Evolutionary conservation across 1,140 invertebrate genomes (phyloP), one percentile per base, ranked within the genome.

Genomic region (Sarcophaga bullata): DNA sequence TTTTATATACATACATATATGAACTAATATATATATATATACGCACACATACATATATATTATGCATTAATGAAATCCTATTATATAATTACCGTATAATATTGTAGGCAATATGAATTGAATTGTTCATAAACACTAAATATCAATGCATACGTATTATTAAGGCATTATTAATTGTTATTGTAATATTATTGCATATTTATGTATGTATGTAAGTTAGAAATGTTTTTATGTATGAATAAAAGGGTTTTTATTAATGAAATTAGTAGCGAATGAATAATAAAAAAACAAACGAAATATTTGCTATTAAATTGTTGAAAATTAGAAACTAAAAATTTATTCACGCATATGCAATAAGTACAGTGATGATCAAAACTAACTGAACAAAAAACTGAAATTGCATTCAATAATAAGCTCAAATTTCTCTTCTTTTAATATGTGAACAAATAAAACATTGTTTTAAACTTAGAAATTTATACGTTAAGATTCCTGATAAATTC

Each of bases 271-370:
- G 25, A 37, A 37, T 37, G 25, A 37, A 37, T 4, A 37, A 37
- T 2, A 37, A 37, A 7, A 58, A 58, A 2, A n/a, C 15, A 58
- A 58, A n/a, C 54, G 15, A 37, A 37, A 37, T 37, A 58, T 58
- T 58, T 15, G 13, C n/a, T 49, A 76, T 49, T 76, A 76, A 76
- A 49, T 76, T 76, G 73, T 15, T 75, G 73, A 48, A 46, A 76
- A 49, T 76, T 76, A 48, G 6, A 49, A 76, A 76, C 48, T 15
- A 73, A 76, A 76, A 13, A 58, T 13, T 58, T 37, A 37, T 37
- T 37, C 25, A 37, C 25, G 25, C 25, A 37, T 37, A 37, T 37
- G 25, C 25, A 37, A 37, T 37, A 37, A 37, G 25, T 37, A 37
- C 25, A 37, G 25, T 37, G 25, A 37, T 37, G 25, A 4, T 1